phyloP scores from a whole-genome alignment of 35 echinoderm and acorn worm genomes.

The Amphiura filiformis region DNA sequence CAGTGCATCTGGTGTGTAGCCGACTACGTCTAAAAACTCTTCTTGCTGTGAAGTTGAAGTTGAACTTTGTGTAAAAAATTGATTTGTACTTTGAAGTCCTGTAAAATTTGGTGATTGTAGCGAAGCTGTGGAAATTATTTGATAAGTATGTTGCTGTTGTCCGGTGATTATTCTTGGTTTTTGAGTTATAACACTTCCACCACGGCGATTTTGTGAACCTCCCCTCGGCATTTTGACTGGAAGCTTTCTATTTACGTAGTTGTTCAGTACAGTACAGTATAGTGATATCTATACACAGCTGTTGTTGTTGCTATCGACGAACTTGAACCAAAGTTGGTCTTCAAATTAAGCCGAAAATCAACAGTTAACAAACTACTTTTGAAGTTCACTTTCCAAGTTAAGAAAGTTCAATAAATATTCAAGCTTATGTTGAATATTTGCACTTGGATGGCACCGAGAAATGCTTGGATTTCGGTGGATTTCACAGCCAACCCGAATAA shows the following conservation, averaged over 20 bases:
- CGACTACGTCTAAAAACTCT: constrained; percentile 84
- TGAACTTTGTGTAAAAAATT: constrained; percentile 16
- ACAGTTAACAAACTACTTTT: background rate
- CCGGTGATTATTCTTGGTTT: background rate
- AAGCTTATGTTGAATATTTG: background rate
- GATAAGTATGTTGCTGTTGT: background rate
- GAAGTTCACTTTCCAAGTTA: background rate
- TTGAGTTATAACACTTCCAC: background rate
- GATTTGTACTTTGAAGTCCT: background rate
- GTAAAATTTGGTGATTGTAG: constrained; percentile 25
- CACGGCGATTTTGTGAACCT: background rate
- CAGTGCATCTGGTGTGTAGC: constrained; percentile 69
- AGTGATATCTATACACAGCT: too few species aligned
- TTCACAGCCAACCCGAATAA: background rate
- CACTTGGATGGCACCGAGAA: background rate
- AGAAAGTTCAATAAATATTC: background rate
- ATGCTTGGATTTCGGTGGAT: background rate
- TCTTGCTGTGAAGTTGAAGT: too few species aligned
- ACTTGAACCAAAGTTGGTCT: background rate
- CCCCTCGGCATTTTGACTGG: constrained; percentile 22
- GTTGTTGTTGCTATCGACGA: background rate
- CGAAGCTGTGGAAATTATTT: constrained; percentile 11
- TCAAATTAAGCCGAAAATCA: background rate
- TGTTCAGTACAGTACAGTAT: too few species aligned
- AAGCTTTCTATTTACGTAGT: background rate